Percentiles rank a stretch among this genome's conserved stretches.
These are phyloP conservation scores for Peromyscus maniculatus DNA, from an alignment of 2,113 vertebrate species.

Conservation along the genomic window DNA sequence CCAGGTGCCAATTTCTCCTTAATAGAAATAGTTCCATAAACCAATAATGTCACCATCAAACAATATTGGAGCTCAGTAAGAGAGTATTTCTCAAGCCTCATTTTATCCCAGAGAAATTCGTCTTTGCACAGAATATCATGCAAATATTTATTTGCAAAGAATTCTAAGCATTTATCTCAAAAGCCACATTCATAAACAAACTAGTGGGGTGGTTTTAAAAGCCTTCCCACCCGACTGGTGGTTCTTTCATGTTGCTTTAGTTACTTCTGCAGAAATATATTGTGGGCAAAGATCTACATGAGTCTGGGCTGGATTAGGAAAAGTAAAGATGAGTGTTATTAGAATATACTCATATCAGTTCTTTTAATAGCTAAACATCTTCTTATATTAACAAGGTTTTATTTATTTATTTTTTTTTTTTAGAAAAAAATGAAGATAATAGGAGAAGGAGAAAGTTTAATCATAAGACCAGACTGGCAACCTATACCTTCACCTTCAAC, in stretches of 20 bases:
- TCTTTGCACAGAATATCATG: constrained; percentile 57
- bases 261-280: constrained; percentile 47
- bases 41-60: constrained; percentile 35
- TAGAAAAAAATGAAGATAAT: constrained; percentile 20
- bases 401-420: background rate
- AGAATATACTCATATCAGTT: background rate
- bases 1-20: constrained; percentile 43
- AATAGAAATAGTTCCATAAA: constrained; percentile 61
- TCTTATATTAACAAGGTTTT: background rate
- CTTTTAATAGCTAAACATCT: constrained; percentile 20
- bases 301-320: background rate
- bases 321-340: constrained; percentile 16
- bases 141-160: constrained; percentile 76
- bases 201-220: constrained; percentile 57
- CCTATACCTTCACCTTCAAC: background rate
- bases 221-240: constrained; percentile 35
- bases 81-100: constrained; percentile 65
- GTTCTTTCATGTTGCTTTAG: constrained; percentile 65
- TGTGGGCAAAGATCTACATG: constrained; percentile 29
- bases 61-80: background rate
- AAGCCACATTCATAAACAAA: constrained; percentile 76
- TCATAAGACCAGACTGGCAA: background rate
- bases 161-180: constrained; percentile 66
- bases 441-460: background rate
- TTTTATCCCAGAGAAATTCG: constrained; percentile 62